A percentile compares a stretch with the other conserved stretches of the same genome.
These are phyloP conservation scores for Raja brachyura DNA, from an alignment of 2,113 vertebrate species.

Conservation along the genomic window DNA sequence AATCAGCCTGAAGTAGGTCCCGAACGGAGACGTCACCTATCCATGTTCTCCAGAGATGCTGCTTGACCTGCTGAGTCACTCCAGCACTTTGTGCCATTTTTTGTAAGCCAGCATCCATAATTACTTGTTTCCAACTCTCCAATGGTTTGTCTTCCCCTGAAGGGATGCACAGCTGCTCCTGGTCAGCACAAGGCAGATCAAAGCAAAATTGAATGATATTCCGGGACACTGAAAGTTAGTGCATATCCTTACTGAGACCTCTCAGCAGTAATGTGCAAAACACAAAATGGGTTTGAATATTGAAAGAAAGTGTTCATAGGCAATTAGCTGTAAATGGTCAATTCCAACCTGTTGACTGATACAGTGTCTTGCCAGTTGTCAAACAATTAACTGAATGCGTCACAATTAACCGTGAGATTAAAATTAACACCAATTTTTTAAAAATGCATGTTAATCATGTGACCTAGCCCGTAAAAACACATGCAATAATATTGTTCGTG, in stretches of 20 bases:
- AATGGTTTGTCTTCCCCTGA: not conserved
- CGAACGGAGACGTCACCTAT: too few relatives aligned
- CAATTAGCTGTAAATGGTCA: not conserved
- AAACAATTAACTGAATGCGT: not conserved
- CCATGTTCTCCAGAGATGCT: too few relatives aligned
- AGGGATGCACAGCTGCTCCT: not conserved
- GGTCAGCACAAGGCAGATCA: not conserved
- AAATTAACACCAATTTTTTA: too few relatives aligned
- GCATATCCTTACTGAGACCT: not conserved
- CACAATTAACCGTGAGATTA: too few relatives aligned
- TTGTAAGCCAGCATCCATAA: too few relatives aligned
- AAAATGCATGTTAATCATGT: too few relatives aligned
- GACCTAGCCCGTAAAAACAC: too few relatives aligned
- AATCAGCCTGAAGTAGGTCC: too few relatives aligned
- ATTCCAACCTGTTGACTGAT: not conserved
- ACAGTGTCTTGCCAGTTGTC: not conserved
- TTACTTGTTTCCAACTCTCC: not conserved
- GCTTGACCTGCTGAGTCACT: too few relatives aligned
- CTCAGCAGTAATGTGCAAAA: constrained; percentile 25
- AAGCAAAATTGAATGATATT: constrained; percentile 2
- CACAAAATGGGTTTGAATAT: not conserved
- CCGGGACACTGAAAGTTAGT: not conserved
- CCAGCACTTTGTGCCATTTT: too few relatives aligned
- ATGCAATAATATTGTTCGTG: too few relatives aligned
- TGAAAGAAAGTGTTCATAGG: not conserved